Evolutionary conservation across 2,797 vertebrate species (phyloP).

Genomic region (Eurystomus glaucurus): DNA sequence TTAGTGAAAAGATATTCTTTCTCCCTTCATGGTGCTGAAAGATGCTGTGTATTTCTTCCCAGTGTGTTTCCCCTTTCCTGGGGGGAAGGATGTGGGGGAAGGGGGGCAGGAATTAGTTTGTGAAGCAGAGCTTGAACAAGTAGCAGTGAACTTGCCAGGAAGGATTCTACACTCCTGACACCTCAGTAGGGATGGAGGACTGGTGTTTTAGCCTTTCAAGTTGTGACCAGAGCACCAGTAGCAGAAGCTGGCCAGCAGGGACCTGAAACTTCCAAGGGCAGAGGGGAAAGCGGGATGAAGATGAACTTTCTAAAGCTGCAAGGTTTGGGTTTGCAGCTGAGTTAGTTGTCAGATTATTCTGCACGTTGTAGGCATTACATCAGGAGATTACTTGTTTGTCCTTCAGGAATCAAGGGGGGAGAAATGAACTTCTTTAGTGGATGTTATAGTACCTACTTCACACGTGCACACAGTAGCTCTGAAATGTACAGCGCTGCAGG

Average conservation of each 20-base stretch:
- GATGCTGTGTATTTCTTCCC: background rate
- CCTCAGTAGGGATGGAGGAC: rapidly evolving
- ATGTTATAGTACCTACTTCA: background rate
- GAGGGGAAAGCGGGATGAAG: background rate
- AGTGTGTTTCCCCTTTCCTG: background rate
- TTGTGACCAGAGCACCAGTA: background rate
- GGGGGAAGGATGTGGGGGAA: too few relatives aligned
- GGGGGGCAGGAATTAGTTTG: background rate
- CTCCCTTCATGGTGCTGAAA: background rate
- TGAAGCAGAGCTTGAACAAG: background rate
- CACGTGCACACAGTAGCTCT: background rate
- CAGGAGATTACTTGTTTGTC: background rate
- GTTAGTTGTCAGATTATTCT: background rate
- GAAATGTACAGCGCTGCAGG: background rate
- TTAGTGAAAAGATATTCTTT: background rate
- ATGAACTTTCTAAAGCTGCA: background rate
- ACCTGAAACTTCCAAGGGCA: background rate
- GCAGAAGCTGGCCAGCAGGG: background rate
- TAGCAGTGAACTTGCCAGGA: background rate
- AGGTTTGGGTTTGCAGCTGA: background rate
- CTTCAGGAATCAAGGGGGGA: background rate
- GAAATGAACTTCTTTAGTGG: background rate
- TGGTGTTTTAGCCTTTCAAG: background rate
- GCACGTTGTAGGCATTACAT: rapidly evolving
- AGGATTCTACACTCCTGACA: background rate